A percentile compares a stretch with the other conserved stretches of the same genome.
Evolutionary conservation across 2,113 vertebrate species (phyloP).

Genomic region (Desmodus rotundus): DNA sequence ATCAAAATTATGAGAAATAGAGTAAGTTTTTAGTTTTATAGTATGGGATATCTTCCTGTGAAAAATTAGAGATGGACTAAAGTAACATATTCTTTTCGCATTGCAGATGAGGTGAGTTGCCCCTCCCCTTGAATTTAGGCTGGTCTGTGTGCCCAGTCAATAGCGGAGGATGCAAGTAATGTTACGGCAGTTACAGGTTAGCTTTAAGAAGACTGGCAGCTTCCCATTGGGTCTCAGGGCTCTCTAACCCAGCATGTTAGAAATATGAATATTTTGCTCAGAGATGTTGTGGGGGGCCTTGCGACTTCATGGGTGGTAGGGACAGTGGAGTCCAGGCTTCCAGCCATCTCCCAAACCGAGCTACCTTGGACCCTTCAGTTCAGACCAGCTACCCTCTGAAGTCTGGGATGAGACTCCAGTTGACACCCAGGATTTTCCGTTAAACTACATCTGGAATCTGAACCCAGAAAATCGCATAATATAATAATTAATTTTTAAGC

Average conservation of each 20-base stretch:
- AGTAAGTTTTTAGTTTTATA: background rate
- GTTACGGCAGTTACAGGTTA: background rate
- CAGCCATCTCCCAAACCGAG: background rate
- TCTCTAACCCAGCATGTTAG: background rate
- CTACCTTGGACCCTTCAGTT: accelerated
- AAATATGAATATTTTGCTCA: background rate
- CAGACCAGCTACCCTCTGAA: background rate
- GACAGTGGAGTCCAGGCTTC: too few species aligned
- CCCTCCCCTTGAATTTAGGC: background rate
- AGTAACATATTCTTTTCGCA: background rate
- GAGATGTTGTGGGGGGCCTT: background rate
- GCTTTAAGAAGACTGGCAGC: background rate
- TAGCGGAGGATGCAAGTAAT: background rate
- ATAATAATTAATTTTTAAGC: background rate
- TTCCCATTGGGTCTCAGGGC: background rate
- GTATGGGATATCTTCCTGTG: background rate
- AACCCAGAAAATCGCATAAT: background rate
- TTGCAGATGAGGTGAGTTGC: background rate
- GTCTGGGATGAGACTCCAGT: background rate
- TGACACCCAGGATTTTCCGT: background rate
- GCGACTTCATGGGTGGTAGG: background rate
- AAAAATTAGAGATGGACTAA: background rate
- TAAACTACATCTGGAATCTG: background rate
- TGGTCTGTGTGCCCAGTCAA: background rate
- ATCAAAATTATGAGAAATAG: background rate